A percentile compares a stretch with the other conserved stretches of the same genome.
Conservation (phyloP, 2,113 vertebrate genomes). For the Circaetus cinerascens region DNA sequence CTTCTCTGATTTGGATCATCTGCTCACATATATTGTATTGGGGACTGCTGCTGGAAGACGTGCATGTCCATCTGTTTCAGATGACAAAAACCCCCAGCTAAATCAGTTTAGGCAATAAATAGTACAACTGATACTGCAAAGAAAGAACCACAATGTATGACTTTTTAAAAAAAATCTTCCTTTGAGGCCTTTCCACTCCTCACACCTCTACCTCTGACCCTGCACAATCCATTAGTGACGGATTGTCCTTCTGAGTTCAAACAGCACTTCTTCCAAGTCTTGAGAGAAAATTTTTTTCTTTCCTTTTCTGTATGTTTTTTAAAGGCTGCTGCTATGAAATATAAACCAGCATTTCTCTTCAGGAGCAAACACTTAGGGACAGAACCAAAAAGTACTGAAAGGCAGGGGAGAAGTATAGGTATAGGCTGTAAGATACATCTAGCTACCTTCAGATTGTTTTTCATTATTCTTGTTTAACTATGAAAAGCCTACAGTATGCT, state of each 20-base stretch:
- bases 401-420: not conserved
- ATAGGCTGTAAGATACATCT: not conserved
- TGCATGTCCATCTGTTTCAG: constrained; percentile 78
- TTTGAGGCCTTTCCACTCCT: not conserved
- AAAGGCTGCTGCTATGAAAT: not conserved
- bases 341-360: not conserved
- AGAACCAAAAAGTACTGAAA: not conserved
- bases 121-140: not conserved
- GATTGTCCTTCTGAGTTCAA: not conserved
- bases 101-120: not conserved
- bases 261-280: not conserved
- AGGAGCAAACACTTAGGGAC: not conserved
- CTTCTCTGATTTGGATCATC: constrained; percentile 98
- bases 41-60: constrained; percentile 90
- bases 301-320: not conserved
- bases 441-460: not conserved
- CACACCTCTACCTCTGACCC: not conserved
- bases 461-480: not conserved
- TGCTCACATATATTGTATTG: constrained; percentile 99
- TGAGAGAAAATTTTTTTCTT: not conserved
- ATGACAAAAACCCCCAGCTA: not conserved
- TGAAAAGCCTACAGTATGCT: not conserved
- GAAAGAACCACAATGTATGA: not conserved
- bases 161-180: not conserved
- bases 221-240: not conserved